Conservation (phyloP, 1,140 invertebrate genomes). For the Apocrypta bakeri region DNA sequence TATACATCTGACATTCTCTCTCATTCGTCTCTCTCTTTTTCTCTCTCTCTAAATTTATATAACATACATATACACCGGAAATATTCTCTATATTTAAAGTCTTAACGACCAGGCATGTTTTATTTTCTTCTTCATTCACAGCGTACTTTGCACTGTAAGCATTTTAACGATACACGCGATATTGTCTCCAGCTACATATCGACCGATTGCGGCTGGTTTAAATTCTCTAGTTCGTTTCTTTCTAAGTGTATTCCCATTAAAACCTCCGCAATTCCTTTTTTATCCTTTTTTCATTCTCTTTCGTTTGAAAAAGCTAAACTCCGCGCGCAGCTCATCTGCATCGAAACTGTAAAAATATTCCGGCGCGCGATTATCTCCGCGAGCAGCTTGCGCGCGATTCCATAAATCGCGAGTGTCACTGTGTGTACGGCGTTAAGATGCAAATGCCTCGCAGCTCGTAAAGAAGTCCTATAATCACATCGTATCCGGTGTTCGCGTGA, state of each 20-base stretch:
- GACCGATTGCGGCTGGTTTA: not conserved
- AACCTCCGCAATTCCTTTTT: no score
- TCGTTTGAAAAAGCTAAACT: not conserved
- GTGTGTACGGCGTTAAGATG: not conserved
- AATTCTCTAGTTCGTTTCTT: not conserved
- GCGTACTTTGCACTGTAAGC: not conserved
- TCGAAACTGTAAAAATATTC: not conserved
- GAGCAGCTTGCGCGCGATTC: not conserved
- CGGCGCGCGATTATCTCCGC: not conserved
- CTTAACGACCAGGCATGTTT: not conserved
- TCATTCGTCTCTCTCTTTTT: not conserved
- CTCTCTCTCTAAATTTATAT: not conserved
- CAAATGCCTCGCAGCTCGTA: conserved; percentile 10
- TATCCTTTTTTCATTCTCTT: not conserved
- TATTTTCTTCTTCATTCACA: not conserved
- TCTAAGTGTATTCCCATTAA: not conserved
- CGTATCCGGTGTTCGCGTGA: not conserved
- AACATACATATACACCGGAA: not conserved
- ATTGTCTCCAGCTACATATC: conserved; percentile 22
- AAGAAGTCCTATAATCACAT: conserved; percentile 15
- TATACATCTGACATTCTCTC: not conserved
- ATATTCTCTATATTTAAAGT: conserved; percentile 33
- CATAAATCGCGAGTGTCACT: not conserved
- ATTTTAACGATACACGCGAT: conserved; percentile 17
- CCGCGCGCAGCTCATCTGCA: not conserved